Evolutionary conservation across 2,888 invertebrate genomes (phyloP), one percentile per base, ranked within the genome.

Genomic region (Azorinus chamasolen): DNA sequence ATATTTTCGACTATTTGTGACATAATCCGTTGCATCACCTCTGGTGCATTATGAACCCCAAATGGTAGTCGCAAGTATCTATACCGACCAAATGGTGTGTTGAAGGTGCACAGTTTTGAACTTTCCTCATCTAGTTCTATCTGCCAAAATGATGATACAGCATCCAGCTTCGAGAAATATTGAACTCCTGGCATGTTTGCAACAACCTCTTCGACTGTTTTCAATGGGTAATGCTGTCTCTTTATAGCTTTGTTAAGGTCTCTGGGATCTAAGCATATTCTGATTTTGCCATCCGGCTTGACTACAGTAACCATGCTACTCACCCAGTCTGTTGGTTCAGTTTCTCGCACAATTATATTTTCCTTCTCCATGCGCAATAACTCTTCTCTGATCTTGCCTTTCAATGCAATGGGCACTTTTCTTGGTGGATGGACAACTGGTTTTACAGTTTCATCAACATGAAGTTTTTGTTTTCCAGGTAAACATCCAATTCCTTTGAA

Each of bases 261-360:
- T 50, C 54, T 73, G 0, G 80, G 73, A 39, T 73, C 80, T 16
- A 73, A 59, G 20, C 68, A 75, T 22, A 76, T 59, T 0, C 68
- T 18, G 1, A 76, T 43, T 16, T 57, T 18, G 6, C 65, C 65
- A 54, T 70, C 62, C 16, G 54, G 25, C 48, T 78, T 78, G n/a
- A 43, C 45, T 5, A 73, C 64, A 6, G 51, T 69, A 1, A 78
- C 69, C 68, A 78, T 72, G 22, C 51, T 53, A 46, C 71, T 76
- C 1, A 76, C 76, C 65, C 70, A 76, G 54, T n/a, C 20, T 18
- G 82, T 83, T 18, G 82, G 76, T 32, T 79, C 45, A 20, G 32
- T 57, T 41, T 74, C 68, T 70, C 43, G 58, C 12, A 24, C 51
- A 32, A 83, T 80, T 12, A 80, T 55, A 5, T 59, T 65, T 1